These are phyloP conservation scores for Panurus biarmicus DNA, from an alignment of 2,113 vertebrate genomes.

Conservation along the genomic window DNA sequence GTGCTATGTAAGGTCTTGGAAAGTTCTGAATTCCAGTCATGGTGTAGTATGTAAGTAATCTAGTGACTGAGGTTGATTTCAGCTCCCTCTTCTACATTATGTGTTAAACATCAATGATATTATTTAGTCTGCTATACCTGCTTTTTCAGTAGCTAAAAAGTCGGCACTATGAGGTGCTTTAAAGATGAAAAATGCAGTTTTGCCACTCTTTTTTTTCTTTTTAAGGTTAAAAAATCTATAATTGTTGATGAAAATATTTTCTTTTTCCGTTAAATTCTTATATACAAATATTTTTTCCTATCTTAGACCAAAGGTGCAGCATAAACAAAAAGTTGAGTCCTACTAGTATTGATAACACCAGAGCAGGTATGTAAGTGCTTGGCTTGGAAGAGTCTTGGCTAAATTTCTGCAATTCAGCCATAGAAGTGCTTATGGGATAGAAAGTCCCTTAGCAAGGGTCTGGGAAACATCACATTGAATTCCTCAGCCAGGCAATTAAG, in stretches of 20 bases:
- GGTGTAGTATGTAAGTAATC: neutral
- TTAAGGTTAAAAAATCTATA: neutral
- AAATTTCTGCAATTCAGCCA: neutral
- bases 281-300: neutral
- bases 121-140: neutral
- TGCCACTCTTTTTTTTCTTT: neutral
- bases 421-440: neutral
- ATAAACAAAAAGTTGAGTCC: neutral
- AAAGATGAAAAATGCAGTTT: neutral
- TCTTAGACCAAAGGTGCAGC: neutral
- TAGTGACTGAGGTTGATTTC: neutral
- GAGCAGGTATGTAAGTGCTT: neutral
- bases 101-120: neutral
- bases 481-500: conserved; percentile 8
- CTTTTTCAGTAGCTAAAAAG: neutral
- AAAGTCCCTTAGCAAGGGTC: neutral
- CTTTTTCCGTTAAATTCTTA: neutral
- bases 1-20: neutral
- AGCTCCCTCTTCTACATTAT: neutral
- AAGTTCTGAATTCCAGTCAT: neutral
- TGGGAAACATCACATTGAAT: conserved; percentile 8
- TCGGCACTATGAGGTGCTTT: neutral
- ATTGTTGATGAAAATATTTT: neutral
- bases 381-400: neutral
- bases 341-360: neutral